These are phyloP conservation scores for Anticlea derivata DNA, from an alignment of 2,888 invertebrate species.

Conservation along the genomic window DNA sequence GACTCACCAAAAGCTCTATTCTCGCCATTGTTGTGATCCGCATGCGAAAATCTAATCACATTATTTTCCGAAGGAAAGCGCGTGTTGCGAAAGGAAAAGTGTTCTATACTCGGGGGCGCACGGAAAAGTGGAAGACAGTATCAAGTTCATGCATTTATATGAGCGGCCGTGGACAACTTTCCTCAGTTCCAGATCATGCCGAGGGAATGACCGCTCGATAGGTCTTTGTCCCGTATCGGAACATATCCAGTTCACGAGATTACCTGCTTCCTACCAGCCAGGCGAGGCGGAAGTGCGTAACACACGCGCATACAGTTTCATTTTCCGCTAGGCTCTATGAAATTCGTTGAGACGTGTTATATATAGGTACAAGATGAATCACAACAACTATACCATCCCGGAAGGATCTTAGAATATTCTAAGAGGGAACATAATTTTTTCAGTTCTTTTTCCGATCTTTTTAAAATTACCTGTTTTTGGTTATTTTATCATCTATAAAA, in stretches of 20 bases:
- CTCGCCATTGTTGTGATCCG: conserved; percentile 56
- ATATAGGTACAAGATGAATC: too few relatives aligned
- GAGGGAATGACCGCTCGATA: conserved; percentile 73
- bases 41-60: conserved; percentile 53
- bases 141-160: conserved; percentile 82
- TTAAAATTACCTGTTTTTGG: too few relatives aligned
- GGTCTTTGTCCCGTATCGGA: conserved; percentile 79
- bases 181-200: conserved; percentile 67
- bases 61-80: conserved; percentile 54
- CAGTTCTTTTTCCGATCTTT: too few relatives aligned
- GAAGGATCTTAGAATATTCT: too few relatives aligned
- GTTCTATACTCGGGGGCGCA: conserved; percentile 56
- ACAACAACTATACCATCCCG: too few relatives aligned
- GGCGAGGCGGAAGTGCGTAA: conserved; percentile 46
- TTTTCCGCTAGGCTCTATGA: not conserved
- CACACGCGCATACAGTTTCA: conserved; percentile 26
- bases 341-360: too few relatives aligned
- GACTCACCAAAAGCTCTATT: conserved; percentile 70
- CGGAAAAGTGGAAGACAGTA: conserved; percentile 74
- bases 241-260: conserved; percentile 67
- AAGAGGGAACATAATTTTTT: too few relatives aligned
- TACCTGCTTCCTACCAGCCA: conserved; percentile 52
- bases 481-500: too few relatives aligned
- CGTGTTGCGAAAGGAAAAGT: conserved; percentile 71
- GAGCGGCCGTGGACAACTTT: conserved; percentile 69